These are phyloP conservation scores for Euzophera pinguis DNA, from an alignment of 2,888 invertebrate genomes.

Conservation along the genomic window DNA sequence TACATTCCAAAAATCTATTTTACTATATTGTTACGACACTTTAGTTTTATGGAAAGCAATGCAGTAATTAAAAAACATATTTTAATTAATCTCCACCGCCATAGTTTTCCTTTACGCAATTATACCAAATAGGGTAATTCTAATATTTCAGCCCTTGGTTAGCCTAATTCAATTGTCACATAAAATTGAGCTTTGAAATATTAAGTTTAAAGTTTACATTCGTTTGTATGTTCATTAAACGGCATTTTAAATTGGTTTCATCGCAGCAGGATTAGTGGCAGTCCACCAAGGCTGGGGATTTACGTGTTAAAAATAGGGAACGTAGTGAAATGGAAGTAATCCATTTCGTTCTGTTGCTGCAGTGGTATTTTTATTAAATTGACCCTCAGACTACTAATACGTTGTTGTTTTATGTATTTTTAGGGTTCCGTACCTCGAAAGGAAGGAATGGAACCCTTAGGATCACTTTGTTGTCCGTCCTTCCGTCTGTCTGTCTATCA, in stretches of 20 bases:
- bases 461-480: no score
- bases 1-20: no score
- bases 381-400: neutral
- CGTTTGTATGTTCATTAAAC: neutral
- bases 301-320: slow-evolving; percentile 7
- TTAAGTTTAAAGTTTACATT: neutral
- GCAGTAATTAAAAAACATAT: neutral
- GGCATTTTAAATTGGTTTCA: slow-evolving; percentile 9
- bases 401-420: no score
- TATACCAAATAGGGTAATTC: slow-evolving; percentile 7
- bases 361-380: neutral
- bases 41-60: no score
- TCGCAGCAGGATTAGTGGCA: slow-evolving; percentile 6
- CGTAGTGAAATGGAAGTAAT: neutral
- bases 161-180: neutral
- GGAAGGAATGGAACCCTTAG: no score
- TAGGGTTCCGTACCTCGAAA: no score
- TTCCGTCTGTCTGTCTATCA: no score
- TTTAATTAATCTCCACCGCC: neutral
- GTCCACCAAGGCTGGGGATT: slow-evolving; percentile 3
- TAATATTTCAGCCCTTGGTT: slow-evolving; percentile 2
- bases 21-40: no score
- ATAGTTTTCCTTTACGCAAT: slow-evolving; percentile 6
- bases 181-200: neutral
- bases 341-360: neutral